Evolutionary conservation across 2,797 vertebrate species (phyloP).

Genomic region (Rhynchotus rufescens): DNA sequence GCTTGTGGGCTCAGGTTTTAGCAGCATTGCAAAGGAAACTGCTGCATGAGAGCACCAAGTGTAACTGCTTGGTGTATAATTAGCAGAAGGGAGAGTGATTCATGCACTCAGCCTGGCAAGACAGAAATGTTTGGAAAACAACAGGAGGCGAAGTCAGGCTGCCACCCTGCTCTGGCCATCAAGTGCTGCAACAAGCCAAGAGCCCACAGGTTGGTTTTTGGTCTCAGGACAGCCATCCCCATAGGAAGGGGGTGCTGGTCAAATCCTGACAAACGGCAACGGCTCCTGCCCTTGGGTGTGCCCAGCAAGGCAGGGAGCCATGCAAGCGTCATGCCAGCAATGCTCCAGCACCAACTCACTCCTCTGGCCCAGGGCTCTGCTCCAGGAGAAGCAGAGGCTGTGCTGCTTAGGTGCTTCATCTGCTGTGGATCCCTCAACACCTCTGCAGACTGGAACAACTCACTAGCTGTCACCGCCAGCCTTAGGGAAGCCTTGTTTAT

Average conservation of each 20-base stretch:
- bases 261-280: rapidly evolving
- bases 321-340: not conserved
- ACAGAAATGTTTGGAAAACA: not conserved
- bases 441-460: not conserved
- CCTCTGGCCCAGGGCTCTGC: rapidly evolving
- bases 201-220: not conserved
- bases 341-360: rapidly evolving
- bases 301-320: not conserved
- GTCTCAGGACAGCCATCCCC: not conserved
- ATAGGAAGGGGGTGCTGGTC: rapidly evolving
- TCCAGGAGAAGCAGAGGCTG: not conserved
- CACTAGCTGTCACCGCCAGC: not conserved
- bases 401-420: not conserved
- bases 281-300: not conserved
- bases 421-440: no score
- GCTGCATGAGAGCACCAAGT: not conserved
- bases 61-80: not conserved
- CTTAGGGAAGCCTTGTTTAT: not conserved
- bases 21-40: not conserved
- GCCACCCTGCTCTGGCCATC: not conserved
- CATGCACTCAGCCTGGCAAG: not conserved
- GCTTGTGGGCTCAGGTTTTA: not conserved
- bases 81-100: not conserved
- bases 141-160: not conserved
- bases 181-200: not conserved